These are phyloP conservation scores for Meriones psammophilus DNA, from an alignment of 2,797 vertebrate species.

Conservation along the genomic window DNA sequence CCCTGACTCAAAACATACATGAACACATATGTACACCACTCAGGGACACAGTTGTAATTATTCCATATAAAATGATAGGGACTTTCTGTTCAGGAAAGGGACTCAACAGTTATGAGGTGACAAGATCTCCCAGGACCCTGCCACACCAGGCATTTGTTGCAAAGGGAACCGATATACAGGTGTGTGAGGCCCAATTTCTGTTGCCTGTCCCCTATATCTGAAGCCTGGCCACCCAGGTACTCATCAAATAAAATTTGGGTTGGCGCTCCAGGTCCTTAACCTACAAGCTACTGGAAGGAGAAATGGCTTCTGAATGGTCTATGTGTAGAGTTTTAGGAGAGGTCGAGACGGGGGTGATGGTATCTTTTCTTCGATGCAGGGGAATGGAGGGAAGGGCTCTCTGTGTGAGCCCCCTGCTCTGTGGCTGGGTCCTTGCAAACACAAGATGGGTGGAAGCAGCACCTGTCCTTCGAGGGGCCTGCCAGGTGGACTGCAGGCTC, in stretches of 20 bases:
- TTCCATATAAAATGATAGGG: rapidly evolving
- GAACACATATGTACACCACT: not conserved
- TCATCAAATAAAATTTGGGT: not conserved
- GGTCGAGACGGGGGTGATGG: rapidly evolving
- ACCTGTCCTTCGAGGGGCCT: too few species aligned
- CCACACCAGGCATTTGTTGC: too few species aligned
- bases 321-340: rapidly evolving
- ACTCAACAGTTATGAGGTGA: not conserved
- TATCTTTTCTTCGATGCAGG: rapidly evolving
- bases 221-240: not conserved
- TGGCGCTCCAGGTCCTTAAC: not conserved
- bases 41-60: not conserved
- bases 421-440: not conserved
- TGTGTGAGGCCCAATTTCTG: not conserved
- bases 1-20: not conserved
- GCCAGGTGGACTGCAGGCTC: too few species aligned
- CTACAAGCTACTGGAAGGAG: not conserved
- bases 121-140: rapidly evolving
- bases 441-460: rapidly evolving
- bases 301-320: too few species aligned
- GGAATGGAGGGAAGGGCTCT: rapidly evolving
- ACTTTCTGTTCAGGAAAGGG: not conserved
- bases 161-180: not conserved
- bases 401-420: rapidly evolving
- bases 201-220: rapidly evolving